Base-by-base conservation (phyloP, 2,888 invertebrate species). In the Limnephilus rhombicus region DNA sequence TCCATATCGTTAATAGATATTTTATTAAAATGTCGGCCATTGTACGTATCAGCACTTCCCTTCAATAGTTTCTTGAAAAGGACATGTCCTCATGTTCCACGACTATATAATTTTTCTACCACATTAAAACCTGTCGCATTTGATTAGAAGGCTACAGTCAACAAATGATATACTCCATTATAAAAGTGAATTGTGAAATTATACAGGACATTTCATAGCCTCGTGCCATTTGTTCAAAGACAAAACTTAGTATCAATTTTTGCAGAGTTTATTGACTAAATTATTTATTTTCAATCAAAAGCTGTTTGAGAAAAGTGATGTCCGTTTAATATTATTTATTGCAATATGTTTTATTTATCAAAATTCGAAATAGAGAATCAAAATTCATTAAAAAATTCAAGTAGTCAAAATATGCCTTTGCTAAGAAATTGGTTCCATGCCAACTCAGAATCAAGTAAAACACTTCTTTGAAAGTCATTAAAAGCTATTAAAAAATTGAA, bases 181-280 rank as follows among this genome's bases (percentile, higher is more conserved):
- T 34, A 83, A 83, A 83, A 45, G 86, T 29, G 86, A 86, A 86
- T 86, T 86, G 37, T 83, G 41, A 83, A 83, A 83, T 83, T 83
- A 83, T 83, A 37, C 31, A 15, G 24, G 31, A 34, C 83, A 83
- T 83, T 83, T 83, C 15, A 41, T 68, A 68, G 68, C 24, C 68
- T 68, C 83, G 37, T 83, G 37, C 68, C 68, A 68, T 68, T 86
- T 45, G n/a, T 41, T 86, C 86, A 86, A 86, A 86, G 86, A 49
- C 24, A 37, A 45, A 45, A 83, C 18, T 83, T 83, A 4, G 31
- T 83, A 34, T 31, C 83, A 83, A 37, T 45, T 85, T 85, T 49
- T 86, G 45, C 86, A 49, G 29, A 15, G 37, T 15, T 86, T 86
- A 45, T 45, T 13, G 24, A 11, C 9, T 86, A n/a, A 49, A 49